Evolutionary conservation across 2,113 vertebrate genomes (phyloP).

Genomic region (Proterorhinus semilunaris): DNA sequence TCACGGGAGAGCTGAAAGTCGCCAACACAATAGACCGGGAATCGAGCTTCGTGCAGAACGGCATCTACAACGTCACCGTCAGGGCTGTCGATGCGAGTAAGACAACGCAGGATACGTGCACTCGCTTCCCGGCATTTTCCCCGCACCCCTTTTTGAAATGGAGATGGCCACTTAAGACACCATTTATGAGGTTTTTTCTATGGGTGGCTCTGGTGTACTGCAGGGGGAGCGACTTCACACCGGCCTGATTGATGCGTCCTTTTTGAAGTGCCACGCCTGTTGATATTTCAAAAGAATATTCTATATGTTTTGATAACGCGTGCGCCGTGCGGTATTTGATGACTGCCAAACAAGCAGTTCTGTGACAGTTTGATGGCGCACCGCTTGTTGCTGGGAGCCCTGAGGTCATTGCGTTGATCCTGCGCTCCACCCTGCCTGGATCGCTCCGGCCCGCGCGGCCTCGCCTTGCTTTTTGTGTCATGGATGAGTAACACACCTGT

Average conservation of each 20-base stretch:
- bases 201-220: too few species aligned
- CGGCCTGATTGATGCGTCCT: background rate
- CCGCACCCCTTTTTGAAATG: too few species aligned
- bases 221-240: background rate
- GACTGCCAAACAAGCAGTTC: background rate
- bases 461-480: background rate
- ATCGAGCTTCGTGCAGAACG: slow-evolving; percentile 71
- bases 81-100: slow-evolving; percentile 70
- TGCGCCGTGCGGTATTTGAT: background rate
- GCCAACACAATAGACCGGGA: slow-evolving; percentile 83
- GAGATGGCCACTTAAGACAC: too few species aligned
- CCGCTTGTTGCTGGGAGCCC: background rate
- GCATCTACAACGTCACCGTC: slow-evolving; percentile 71
- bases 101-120: background rate
- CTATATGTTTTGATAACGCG: background rate
- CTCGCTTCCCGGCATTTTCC: too few species aligned
- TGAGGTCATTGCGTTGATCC: background rate
- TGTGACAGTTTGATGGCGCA: background rate
- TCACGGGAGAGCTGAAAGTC: slow-evolving; percentile 79
- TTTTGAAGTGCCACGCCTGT: background rate
- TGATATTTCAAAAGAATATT: background rate
- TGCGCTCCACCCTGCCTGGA: slow-evolving; percentile 29
- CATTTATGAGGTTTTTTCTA: too few species aligned
- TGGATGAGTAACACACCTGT: slow-evolving; percentile 15
- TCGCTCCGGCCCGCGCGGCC: slow-evolving; percentile 25